These are phyloP conservation scores for Hyppa rectilinea DNA, from an alignment of 2,888 invertebrate genomes.

Conservation along the genomic window DNA sequence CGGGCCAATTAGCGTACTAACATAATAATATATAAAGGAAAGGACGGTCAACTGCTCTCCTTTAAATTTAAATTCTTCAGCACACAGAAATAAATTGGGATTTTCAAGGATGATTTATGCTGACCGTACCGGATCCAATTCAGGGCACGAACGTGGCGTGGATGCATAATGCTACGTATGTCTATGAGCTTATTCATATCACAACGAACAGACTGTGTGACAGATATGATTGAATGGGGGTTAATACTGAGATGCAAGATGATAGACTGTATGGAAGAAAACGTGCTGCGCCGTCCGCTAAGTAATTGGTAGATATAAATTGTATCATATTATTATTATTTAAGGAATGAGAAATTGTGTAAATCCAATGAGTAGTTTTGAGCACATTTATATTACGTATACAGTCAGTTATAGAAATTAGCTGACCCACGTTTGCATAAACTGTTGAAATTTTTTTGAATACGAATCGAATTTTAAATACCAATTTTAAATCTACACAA, in stretches of 20 bases:
- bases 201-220: neutral
- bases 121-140: constrained; percentile 15
- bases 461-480: too few species aligned
- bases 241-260: neutral
- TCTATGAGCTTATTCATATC: constrained; percentile 6
- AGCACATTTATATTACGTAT: too few species aligned
- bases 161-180: constrained; percentile 15
- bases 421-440: too few species aligned
- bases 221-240: neutral
- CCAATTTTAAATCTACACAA: too few species aligned
- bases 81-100: constrained; percentile 24
- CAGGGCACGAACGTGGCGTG: constrained; percentile 22
- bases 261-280: neutral
- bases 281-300: too few species aligned
- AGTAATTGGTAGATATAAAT: too few species aligned
- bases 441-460: too few species aligned
- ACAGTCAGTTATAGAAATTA: too few species aligned
- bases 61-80: constrained; percentile 21
- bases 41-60: neutral
- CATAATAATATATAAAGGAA: neutral
- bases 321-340: too few species aligned
- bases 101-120: constrained; percentile 36
- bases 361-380: too few species aligned
- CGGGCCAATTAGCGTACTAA: neutral
- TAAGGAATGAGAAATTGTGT: too few species aligned